Percentiles rank a stretch among this genome's conserved stretches.
Evolutionary conservation across 2,797 vertebrate genomes (phyloP).

Genomic region (Tokudaia muenninki): DNA sequence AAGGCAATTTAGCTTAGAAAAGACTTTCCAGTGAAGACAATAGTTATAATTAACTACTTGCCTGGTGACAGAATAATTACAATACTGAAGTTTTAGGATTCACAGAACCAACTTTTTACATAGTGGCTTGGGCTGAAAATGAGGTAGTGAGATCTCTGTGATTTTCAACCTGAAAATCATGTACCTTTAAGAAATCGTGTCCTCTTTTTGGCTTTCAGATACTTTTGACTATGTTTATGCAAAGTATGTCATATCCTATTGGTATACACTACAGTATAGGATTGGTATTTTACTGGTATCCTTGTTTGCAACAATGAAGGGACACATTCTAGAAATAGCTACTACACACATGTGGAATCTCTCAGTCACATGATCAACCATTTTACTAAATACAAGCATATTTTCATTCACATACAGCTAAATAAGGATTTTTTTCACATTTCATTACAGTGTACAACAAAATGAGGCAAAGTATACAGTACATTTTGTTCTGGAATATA

Average conservation of each 20-base stretch:
- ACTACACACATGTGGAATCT: conserved; percentile 88
- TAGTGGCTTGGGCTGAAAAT: not conserved
- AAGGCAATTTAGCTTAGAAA: conserved; percentile 20
- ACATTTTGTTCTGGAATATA: conserved; percentile 88
- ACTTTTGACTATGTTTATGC: not conserved
- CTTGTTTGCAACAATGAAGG: not conserved
- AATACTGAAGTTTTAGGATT: conserved; percentile 52
- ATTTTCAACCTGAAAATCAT: conserved; percentile 42
- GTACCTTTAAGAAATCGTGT: conserved; percentile 50
- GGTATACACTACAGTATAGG: not conserved
- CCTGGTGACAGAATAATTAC: not conserved
- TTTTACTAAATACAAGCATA: conserved; percentile 93
- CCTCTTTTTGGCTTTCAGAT: conserved; percentile 57
- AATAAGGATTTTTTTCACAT: conserved; percentile 89
- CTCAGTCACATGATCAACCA: conserved; percentile 89
- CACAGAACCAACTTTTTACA: conserved; percentile 30
- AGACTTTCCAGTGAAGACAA: not conserved
- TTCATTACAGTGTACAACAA: conserved; percentile 90
- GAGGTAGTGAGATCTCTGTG: conserved; percentile 33
- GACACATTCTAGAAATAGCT: conserved; percentile 72
- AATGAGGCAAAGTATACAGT: conserved; percentile 87
- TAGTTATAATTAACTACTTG: not conserved
- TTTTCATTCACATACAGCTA: conserved; percentile 91
- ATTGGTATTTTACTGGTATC: conserved; percentile 34
- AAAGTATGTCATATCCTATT: conserved; percentile 29